Evolutionary conservation across 1,140 invertebrate genomes (phyloP).

Genomic region (Apis cerana): DNA sequence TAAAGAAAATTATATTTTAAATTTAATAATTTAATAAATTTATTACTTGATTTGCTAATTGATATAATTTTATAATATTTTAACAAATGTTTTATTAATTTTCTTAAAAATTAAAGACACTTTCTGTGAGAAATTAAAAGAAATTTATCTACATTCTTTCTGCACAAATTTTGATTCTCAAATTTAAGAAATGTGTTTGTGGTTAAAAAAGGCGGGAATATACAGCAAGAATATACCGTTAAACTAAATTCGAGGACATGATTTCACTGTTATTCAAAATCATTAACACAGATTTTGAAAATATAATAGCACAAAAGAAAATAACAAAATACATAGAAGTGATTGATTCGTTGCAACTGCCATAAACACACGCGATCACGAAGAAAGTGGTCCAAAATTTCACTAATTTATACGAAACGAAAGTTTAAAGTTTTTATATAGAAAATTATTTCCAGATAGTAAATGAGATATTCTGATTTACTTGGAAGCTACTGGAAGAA

Average conservation of each 20-base stretch:
- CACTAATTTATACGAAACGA: background rate
- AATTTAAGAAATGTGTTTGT: constrained; percentile 11
- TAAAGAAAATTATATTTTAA: background rate
- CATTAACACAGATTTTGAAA: background rate
- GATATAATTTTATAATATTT: background rate
- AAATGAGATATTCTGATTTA: constrained; percentile 21
- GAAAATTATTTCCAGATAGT: background rate
- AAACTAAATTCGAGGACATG: background rate
- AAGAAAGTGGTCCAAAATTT: constrained; percentile 28
- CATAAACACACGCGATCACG: constrained; percentile 15
- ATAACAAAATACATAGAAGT: background rate
- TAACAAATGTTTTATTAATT: background rate
- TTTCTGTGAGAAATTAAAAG: constrained; percentile 46
- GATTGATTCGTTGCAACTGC: background rate
- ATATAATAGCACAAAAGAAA: accelerated
- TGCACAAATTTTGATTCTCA: background rate
- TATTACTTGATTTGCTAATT: background rate
- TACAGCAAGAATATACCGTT: background rate
- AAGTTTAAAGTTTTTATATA: background rate
- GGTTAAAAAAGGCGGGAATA: constrained; percentile 55
- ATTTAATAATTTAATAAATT: background rate
- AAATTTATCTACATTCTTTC: background rate
- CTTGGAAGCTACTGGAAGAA: constrained; percentile 19
- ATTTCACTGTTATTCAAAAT: background rate
- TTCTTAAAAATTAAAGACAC: background rate